A percentile compares a stretch with the other conserved stretches of the same genome.
Conservation (phyloP, 2,888 invertebrate species). For the Melinopterus prodromus region DNA sequence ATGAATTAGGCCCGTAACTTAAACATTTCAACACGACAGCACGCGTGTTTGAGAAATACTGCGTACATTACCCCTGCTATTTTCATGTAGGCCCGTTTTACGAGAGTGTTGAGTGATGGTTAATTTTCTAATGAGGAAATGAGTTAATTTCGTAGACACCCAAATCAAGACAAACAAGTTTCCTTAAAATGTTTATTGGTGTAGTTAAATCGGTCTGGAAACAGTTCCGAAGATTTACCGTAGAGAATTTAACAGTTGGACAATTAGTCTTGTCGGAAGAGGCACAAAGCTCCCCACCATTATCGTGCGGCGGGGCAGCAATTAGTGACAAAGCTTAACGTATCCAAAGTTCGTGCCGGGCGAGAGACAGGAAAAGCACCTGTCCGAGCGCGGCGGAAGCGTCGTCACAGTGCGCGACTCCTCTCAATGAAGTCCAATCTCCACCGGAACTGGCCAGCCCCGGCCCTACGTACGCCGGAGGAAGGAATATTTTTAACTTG, state of each 20-base stretch:
- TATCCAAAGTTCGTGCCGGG: constrained; percentile 30
- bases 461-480: constrained; percentile 53
- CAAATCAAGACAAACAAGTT: neutral
- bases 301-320: constrained; percentile 24
- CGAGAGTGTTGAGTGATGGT: too few species aligned
- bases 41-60: too few species aligned
- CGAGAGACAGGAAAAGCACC: constrained; percentile 46
- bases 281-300: constrained; percentile 24
- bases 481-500: constrained; percentile 54
- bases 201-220: constrained; percentile 4
- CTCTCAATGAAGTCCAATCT: constrained; percentile 57
- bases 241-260: constrained; percentile 19
- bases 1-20: too few species aligned
- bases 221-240: constrained; percentile 24
- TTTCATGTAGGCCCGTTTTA: too few species aligned
- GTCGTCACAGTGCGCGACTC: constrained; percentile 57
- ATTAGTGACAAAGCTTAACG: constrained; percentile 38
- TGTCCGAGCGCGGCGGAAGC: constrained; percentile 52
- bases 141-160: neutral
- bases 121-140: too few species aligned
- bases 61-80: too few species aligned
- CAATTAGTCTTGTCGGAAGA: constrained; percentile 24
- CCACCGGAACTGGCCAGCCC: constrained; percentile 57
- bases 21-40: too few species aligned
- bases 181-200: constrained; percentile 4